Evolutionary conservation across 2,113 vertebrate species (phyloP).

Genomic region (Heliornis fulica): DNA sequence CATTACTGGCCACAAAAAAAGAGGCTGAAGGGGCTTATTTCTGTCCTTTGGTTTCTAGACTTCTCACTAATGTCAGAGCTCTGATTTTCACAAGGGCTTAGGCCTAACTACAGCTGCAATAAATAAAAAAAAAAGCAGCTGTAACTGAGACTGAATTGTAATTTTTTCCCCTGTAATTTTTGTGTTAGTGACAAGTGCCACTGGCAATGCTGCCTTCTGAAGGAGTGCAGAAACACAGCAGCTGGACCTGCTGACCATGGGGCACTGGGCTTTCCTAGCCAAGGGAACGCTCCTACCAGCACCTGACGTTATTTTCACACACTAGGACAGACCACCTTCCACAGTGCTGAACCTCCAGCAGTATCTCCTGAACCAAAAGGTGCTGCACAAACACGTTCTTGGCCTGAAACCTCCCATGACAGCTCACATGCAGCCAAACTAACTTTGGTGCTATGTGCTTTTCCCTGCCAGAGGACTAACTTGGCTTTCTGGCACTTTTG

Average conservation of each 20-base stretch:
- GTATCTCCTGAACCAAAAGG: no score
- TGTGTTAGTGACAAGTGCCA: background rate
- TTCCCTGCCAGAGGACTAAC: no score
- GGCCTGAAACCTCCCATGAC: no score
- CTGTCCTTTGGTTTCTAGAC: background rate
- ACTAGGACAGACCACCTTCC: no score
- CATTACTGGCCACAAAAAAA: background rate
- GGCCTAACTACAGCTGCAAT: background rate
- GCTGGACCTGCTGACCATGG: background rate
- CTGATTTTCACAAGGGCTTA: background rate
- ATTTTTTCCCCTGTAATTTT: background rate
- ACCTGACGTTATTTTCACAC: no score
- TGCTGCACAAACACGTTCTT: no score
- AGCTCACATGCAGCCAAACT: no score
- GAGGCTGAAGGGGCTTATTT: background rate
- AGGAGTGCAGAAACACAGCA: accelerated
- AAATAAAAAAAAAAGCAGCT: background rate
- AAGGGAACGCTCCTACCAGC: no score
- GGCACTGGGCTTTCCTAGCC: no score
- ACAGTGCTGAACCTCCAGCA: no score
- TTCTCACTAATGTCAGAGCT: background rate
- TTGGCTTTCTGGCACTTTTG: no score
- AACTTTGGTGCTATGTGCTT: no score
- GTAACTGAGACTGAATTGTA: background rate
- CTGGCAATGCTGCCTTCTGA: background rate